Conservation (phyloP, 1,140 invertebrate species). For the Cydia amplana region DNA sequence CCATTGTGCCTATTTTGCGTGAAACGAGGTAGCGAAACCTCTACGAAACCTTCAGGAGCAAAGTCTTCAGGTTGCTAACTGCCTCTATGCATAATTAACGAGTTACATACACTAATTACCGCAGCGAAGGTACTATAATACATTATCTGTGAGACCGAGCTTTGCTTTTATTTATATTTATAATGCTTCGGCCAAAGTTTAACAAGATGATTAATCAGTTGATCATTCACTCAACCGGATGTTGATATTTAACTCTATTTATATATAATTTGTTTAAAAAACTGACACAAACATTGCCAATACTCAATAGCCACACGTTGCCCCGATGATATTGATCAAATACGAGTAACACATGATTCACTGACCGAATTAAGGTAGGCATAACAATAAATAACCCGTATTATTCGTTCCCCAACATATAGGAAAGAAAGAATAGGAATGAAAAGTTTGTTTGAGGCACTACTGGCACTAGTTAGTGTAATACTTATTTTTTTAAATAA, state of each 20-base stretch:
- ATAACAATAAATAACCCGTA: background rate
- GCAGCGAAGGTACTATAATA: background rate
- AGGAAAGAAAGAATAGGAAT: no score
- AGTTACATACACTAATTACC: no score
- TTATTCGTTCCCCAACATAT: background rate
- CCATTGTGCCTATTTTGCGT: no score
- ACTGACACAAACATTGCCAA: background rate
- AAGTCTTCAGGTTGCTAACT: no score
- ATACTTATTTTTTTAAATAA: no score
- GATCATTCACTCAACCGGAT: background rate
- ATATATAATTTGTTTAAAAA: background rate
- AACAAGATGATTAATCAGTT: slow-evolving; percentile 2
- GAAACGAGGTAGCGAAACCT: no score
- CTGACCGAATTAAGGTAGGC: background rate
- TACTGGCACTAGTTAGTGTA: no score
- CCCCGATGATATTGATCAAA: slow-evolving; percentile 10
- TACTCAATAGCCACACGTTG: background rate
- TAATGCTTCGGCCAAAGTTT: background rate
- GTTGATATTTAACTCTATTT: slow-evolving; percentile 12
- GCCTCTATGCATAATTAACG: no score
- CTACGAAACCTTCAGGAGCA: no score
- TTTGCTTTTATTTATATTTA: background rate
- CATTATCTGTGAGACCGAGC: no score
- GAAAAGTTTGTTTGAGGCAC: no score
- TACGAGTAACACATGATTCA: background rate